Evolutionary conservation across 2,888 invertebrate genomes (phyloP).

Genomic region (Aplocera efformata): DNA sequence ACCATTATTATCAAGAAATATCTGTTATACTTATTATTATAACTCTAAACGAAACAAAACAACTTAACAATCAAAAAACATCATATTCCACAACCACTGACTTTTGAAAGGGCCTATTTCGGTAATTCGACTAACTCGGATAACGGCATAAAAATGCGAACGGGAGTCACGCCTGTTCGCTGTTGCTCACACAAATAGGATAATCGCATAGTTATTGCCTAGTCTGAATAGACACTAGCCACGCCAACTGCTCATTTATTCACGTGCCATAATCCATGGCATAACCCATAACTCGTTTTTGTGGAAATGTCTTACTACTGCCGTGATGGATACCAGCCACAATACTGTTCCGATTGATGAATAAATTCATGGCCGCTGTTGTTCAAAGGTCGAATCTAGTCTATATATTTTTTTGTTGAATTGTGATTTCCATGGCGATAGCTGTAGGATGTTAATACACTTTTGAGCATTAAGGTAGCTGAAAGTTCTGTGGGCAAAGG

Average conservation of each 20-base stretch:
- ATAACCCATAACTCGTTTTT: slow-evolving; percentile 55
- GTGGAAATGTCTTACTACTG: slow-evolving; percentile 44
- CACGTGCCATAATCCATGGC: slow-evolving; percentile 55
- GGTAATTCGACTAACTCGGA: slow-evolving; percentile 49
- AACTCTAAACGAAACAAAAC: background rate
- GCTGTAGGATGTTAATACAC: background rate
- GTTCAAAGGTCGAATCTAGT: slow-evolving; percentile 17
- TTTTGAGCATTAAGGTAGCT: no score
- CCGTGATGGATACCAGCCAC: slow-evolving; percentile 42
- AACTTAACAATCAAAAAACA: slow-evolving; percentile 16
- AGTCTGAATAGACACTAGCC: slow-evolving; percentile 71
- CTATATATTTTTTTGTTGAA: slow-evolving; percentile 19
- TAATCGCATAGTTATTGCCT: slow-evolving; percentile 71
- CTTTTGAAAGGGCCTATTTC: slow-evolving; percentile 18
- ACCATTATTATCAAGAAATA: no score
- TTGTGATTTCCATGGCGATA: slow-evolving; percentile 9
- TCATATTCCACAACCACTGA: slow-evolving; percentile 15
- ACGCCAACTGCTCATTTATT: slow-evolving; percentile 76
- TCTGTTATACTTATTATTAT: no score
- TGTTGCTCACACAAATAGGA: slow-evolving; percentile 65
- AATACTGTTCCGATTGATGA: slow-evolving; percentile 28
- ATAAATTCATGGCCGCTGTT: slow-evolving; percentile 26
- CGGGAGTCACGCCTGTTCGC: slow-evolving; percentile 62
- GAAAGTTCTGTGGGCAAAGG: no score
- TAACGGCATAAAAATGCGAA: slow-evolving; percentile 50